These are phyloP conservation scores for Orthosia gracilis DNA, from an alignment of 2,888 invertebrate genomes.

Conservation along the genomic window DNA sequence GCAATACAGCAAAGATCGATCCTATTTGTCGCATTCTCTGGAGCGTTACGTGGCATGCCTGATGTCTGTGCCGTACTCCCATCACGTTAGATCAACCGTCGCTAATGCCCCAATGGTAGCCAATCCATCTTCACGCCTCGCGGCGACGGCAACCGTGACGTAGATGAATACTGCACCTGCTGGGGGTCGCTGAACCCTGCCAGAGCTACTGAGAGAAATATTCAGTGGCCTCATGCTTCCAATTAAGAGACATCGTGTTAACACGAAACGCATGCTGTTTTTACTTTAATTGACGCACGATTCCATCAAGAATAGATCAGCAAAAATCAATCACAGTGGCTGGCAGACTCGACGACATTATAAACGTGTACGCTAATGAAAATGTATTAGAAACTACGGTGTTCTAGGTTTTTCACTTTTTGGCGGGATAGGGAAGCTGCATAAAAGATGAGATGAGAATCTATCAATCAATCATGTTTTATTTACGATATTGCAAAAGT, in stretches of 20 bases:
- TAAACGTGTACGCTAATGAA: slow-evolving; percentile 14
- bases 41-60: slow-evolving; percentile 15
- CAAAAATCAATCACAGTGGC: slow-evolving; percentile 20
- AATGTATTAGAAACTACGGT: slow-evolving; percentile 16
- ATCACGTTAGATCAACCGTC: slow-evolving; percentile 65
- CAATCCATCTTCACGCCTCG: slow-evolving; percentile 79
- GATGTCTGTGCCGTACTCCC: slow-evolving; percentile 41
- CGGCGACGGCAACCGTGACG: slow-evolving; percentile 72
- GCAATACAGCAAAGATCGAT: not conserved
- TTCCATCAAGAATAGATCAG: slow-evolving; percentile 25
- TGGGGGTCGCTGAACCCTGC: slow-evolving; percentile 71
- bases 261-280: slow-evolving; percentile 37
- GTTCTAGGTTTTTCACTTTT: slow-evolving; percentile 2
- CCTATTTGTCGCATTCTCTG: slow-evolving; percentile 34
- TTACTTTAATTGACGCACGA: slow-evolving; percentile 46
- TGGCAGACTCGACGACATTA: not conserved
- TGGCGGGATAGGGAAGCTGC: slow-evolving; percentile 1
- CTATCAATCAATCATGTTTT: slow-evolving; percentile 30
- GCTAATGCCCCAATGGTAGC: slow-evolving; percentile 73
- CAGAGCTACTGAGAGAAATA: slow-evolving; percentile 28
- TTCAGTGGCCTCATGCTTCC: slow-evolving; percentile 27
- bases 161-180: slow-evolving; percentile 80
- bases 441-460: slow-evolving; percentile 24
- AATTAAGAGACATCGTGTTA: slow-evolving; percentile 42
- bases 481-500: slow-evolving; percentile 1